Evolutionary conservation across 2,888 invertebrate species (phyloP).

Genomic region (Hyalella azteca): DNA sequence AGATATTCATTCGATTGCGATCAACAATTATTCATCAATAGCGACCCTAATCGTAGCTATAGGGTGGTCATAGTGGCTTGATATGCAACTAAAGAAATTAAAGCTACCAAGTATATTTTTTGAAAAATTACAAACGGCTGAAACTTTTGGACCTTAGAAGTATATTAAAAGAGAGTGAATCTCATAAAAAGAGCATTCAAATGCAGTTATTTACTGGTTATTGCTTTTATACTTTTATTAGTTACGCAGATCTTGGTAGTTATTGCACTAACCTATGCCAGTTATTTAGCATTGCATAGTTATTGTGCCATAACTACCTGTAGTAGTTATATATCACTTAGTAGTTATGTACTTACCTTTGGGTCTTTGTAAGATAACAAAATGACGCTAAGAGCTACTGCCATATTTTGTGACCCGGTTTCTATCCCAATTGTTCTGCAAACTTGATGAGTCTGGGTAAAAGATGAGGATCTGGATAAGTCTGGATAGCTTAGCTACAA

Average conservation of each 20-base stretch:
- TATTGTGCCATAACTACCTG: not conserved
- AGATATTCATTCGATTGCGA: too few relatives aligned
- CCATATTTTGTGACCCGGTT: conserved; percentile 55
- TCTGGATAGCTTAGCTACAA: too few relatives aligned
- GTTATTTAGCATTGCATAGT: not conserved
- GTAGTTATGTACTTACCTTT: not conserved
- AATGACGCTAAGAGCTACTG: conserved; percentile 52
- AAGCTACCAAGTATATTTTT: too few relatives aligned
- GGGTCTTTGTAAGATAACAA: conserved; percentile 44
- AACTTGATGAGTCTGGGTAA: conserved; percentile 47
- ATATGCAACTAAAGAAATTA: too few relatives aligned
- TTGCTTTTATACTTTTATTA: not conserved
- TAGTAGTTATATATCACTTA: not conserved
- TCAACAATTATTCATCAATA: too few relatives aligned
- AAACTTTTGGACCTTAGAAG: too few relatives aligned
- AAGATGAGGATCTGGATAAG: too few relatives aligned
- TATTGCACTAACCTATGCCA: not conserved
- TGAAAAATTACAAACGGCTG: too few relatives aligned
- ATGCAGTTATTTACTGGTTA: not conserved
- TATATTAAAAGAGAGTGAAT: too few relatives aligned
- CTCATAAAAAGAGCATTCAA: too few relatives aligned
- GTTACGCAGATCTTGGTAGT: not conserved
- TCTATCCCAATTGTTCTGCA: conserved; percentile 52
- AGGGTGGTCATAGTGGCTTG: too few relatives aligned
- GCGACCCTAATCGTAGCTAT: too few relatives aligned